Evolutionary conservation across 2,113 vertebrate genomes (phyloP).

Genomic region (Plestiodon gilberti): DNA sequence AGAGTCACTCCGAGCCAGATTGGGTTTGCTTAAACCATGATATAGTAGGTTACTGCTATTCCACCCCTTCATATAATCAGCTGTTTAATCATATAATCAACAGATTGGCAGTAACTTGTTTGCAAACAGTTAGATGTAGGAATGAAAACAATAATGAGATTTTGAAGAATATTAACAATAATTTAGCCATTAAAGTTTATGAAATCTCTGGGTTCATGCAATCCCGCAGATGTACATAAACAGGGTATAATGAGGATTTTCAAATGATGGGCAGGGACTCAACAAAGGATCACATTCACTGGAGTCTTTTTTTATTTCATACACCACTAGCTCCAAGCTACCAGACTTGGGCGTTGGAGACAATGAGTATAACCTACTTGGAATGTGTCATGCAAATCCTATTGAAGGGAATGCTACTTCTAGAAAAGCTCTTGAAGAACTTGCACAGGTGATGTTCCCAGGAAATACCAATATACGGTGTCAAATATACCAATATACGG

Average conservation of each 20-base stretch:
- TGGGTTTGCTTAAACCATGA: slow-evolving; percentile 59
- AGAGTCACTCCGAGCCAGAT: slow-evolving; percentile 52
- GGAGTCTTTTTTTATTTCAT: not conserved
- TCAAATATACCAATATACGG: not conserved
- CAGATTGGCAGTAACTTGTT: not conserved
- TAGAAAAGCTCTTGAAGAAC: not conserved
- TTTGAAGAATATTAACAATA: slow-evolving; percentile 27
- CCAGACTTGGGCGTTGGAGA: not conserved
- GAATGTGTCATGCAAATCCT: not conserved
- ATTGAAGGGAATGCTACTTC: not conserved
- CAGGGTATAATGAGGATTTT: not conserved
- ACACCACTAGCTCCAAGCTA: not conserved
- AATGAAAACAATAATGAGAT: slow-evolving; percentile 31
- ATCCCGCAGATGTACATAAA: not conserved
- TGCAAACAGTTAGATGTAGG: slow-evolving; percentile 46
- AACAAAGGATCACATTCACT: not conserved
- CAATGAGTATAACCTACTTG: not conserved
- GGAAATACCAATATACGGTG: no score
- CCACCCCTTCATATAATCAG: slow-evolving; percentile 9
- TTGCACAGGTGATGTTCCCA: not conserved
- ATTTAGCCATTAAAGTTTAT: slow-evolving; percentile 40
- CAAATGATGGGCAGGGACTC: not conserved
- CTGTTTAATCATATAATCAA: not conserved
- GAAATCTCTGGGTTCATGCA: slow-evolving; percentile 21
- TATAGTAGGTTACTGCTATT: slow-evolving; percentile 63